Evolutionary conservation across 2,797 vertebrate species (phyloP).

Genomic region (Zenarchopterus dispar): DNA sequence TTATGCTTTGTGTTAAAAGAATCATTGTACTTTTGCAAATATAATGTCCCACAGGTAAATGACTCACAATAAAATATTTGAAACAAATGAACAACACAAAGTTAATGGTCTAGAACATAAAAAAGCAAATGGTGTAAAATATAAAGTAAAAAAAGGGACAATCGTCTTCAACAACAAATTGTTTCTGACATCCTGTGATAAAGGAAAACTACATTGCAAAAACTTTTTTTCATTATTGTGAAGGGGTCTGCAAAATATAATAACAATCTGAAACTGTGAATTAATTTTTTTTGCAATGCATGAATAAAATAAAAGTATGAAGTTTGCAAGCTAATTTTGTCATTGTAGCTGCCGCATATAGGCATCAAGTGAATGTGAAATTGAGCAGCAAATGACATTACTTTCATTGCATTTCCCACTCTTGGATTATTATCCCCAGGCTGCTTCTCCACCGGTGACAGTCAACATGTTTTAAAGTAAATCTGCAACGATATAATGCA

Average conservation of each 20-base stretch:
- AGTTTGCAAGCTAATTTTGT: constrained; percentile 12
- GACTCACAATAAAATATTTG: too few relatives aligned
- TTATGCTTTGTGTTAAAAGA: too few relatives aligned
- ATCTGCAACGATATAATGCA: constrained; percentile 58
- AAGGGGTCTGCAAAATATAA: background rate
- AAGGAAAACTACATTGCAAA: too few relatives aligned
- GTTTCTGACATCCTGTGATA: background rate
- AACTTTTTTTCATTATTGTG: background rate
- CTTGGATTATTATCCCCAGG: constrained; percentile 48
- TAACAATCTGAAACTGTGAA: constrained; percentile 14
- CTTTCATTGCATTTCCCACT: constrained; percentile 35
- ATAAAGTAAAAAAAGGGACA: too few relatives aligned
- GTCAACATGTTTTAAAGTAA: constrained; percentile 62
- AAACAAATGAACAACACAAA: too few relatives aligned
- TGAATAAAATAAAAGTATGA: background rate
- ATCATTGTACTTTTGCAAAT: too few relatives aligned
- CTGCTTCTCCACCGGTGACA: constrained; percentile 50
- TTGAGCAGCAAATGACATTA: constrained; percentile 35
- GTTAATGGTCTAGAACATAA: too few relatives aligned
- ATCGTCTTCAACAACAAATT: background rate
- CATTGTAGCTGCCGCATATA: constrained; percentile 4
- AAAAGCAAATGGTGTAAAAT: too few relatives aligned
- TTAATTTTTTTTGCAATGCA: constrained; percentile 3
- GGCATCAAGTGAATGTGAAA: constrained; percentile 28
- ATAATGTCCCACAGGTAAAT: too few relatives aligned